Percentiles rank a stretch among this genome's conserved stretches.
Evolutionary conservation across 2,797 vertebrate genomes (phyloP).

Genomic region (Danio jaintianensis): DNA sequence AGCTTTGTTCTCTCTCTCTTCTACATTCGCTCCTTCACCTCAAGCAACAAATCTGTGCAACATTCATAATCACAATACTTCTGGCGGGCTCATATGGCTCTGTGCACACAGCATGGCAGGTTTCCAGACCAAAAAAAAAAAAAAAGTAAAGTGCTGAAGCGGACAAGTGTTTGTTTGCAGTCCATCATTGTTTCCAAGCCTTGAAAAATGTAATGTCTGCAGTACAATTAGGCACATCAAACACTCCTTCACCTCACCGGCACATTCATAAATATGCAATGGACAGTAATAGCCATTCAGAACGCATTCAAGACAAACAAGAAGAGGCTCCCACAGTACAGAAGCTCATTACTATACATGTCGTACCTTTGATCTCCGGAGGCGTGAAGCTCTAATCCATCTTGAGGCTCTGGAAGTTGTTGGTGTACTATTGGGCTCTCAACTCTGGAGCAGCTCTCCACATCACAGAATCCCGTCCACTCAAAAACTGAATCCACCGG

Average conservation of each 20-base stretch:
- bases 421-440: conserved; percentile 70
- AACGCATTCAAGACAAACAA: conserved; percentile 27
- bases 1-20: conserved; percentile 8
- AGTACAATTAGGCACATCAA: conserved; percentile 52
- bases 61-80: conserved; percentile 57
- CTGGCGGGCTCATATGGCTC: conserved; percentile 45
- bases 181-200: conserved; percentile 39
- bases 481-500: not conserved
- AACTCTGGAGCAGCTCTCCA: conserved; percentile 66
- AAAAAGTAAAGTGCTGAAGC: conserved; percentile 44
- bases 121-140: conserved; percentile 55
- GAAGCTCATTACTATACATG: conserved; percentile 71
- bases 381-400: conserved; percentile 80
- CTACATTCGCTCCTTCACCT: conserved; percentile 15
- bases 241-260: conserved; percentile 26
- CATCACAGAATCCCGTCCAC: conserved; percentile 68
- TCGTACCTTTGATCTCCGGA: conserved; percentile 82
- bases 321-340: not conserved
- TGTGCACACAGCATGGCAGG: conserved; percentile 47
- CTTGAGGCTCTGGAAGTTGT: conserved; percentile 59
- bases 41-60: conserved; percentile 58
- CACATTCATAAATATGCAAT: conserved; percentile 51
- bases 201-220: conserved; percentile 45
- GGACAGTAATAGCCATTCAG: conserved; percentile 31
- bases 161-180: conserved; percentile 44